phyloP scores from a whole-genome alignment of 1,140 invertebrate genomes.

The Aphelenchoides avenae region DNA sequence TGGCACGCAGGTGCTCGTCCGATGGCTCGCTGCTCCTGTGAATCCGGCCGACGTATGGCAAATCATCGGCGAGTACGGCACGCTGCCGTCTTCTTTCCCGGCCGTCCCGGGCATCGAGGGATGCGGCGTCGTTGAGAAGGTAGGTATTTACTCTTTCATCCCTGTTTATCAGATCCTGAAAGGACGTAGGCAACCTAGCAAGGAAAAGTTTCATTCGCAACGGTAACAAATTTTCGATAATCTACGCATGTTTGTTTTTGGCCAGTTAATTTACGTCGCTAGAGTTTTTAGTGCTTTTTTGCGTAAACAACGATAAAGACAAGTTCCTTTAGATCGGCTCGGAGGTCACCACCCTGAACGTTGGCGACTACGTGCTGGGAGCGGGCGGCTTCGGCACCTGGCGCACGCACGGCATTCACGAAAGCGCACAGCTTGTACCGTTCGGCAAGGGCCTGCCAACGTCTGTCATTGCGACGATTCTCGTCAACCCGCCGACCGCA shows the following conservation, averaged over 20 bases:
- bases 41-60: too few species aligned
- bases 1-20: too few species aligned
- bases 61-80: too few species aligned
- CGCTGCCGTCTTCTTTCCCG: too few species aligned
- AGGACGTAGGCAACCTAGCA: too few species aligned
- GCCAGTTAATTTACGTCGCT: too few species aligned
- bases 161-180: too few species aligned
- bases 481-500: constrained; percentile 88
- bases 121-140: constrained; percentile 26
- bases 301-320: background rate
- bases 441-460: constrained; percentile 23
- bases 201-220: too few species aligned
- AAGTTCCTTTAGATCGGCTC: constrained; percentile 39
- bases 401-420: constrained; percentile 41
- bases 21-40: too few species aligned
- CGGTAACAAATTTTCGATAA: too few species aligned
- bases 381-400: constrained; percentile 53
- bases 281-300: too few species aligned
- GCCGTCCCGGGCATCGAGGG: constrained; percentile 57
- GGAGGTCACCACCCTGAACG: constrained; percentile 28
- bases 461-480: constrained; percentile 74
- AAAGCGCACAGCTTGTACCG: constrained; percentile 23
- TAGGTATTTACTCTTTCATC: constrained; percentile 4
- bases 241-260: too few species aligned
- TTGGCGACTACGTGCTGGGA: constrained; percentile 52